Base-by-base conservation (phyloP, 2,797 vertebrate species). In the Discoglossus pictus region DNA sequence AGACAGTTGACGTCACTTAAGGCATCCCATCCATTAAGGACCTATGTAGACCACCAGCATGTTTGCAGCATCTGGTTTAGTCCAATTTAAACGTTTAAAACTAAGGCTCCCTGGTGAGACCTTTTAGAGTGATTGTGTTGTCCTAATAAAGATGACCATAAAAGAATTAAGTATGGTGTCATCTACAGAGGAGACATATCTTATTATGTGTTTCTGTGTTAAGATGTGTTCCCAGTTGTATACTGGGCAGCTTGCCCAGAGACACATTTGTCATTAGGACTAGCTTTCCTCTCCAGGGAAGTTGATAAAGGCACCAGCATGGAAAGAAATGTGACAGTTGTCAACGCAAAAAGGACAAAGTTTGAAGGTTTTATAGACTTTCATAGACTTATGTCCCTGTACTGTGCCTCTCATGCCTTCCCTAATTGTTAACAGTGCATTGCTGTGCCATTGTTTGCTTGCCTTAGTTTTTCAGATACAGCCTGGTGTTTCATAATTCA, bases 231-330 rank as follows among this genome's bases (percentile, higher is more conserved):
- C 44, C 43, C 54, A 58, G 35, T 62, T 42, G 51, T 24, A 50
- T 56, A 56, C 60, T 58, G 60, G 68, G 68, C 60, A 70, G 43
- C 9, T 51, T 58, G 60, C 68, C 60, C 60, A 18, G 16, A 56
- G 68, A 56, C 21, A 70, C 18, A 70, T 63, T 63, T 70, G 51
- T 70, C 60, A 70, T 63, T 70, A 55, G 35, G 53, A 43, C 43
- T 63, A 55, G 35, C 52, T 50, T 56, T 46, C 36, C 24, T 63
- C 52, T 58, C 68, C 11, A 20, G 51, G 36, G 68, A 50, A 43
- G 25, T 24, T 50, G 43, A 63, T 63, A 70, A 70, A 70, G 60
- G 58, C 44, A 58, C 43, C 61, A 63, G 68, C 38, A 50, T 36
- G 8, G 43, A 42, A 58, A 51, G 60, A 58, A 42, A 63, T 70